Evolutionary conservation across 2,113 vertebrate species (phyloP).

Genomic region (Anolis carolinensis): DNA sequence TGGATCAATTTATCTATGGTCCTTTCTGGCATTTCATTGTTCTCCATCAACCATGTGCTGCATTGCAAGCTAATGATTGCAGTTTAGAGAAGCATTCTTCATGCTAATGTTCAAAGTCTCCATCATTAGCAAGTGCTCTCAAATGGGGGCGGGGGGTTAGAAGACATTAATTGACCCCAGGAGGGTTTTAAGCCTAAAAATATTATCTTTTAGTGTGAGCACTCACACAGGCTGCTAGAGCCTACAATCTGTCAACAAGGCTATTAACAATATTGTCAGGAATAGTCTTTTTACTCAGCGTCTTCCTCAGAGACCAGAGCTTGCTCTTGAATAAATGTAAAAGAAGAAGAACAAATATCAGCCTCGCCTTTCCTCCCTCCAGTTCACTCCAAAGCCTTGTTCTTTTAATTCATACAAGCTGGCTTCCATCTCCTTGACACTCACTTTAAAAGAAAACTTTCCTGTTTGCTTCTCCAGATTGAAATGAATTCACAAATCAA

Average conservation of each 20-base stretch:
- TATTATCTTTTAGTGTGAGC: constrained; percentile 45
- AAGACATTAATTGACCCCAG: constrained; percentile 50
- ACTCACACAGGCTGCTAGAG: constrained; percentile 40
- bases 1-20: constrained; percentile 39
- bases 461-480: background rate
- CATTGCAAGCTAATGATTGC: constrained; percentile 61
- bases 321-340: constrained; percentile 22
- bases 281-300: constrained; percentile 44
- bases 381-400: background rate
- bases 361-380: background rate
- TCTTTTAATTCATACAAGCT: background rate
- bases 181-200: constrained; percentile 47
- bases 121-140: constrained; percentile 32
- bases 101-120: constrained; percentile 48
- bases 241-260: constrained; percentile 39
- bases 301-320: constrained; percentile 32
- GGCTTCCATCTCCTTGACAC: background rate
- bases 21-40: constrained; percentile 62
- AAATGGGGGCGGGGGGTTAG: constrained; percentile 6
- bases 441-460: background rate
- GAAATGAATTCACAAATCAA: constrained; percentile 12
- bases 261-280: constrained; percentile 48
- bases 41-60: constrained; percentile 63
- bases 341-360: background rate
- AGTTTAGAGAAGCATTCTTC: constrained; percentile 53